Evolutionary conservation across 64 coral and sea anemone genomes (phyloP).

Genomic region (Trachythela sp.): DNA sequence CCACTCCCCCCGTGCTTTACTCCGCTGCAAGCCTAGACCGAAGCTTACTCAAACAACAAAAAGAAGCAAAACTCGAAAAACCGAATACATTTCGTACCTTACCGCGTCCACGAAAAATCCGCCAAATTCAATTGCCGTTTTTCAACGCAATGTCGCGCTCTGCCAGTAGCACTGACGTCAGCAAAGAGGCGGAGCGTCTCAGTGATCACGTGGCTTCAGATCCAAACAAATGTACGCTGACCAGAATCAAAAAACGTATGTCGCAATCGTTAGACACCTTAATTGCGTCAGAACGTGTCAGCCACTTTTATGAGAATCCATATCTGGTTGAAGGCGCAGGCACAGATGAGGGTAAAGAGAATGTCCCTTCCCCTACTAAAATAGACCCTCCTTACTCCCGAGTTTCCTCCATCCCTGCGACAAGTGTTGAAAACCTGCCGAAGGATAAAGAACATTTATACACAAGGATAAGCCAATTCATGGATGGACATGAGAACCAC

Average conservation of each 20-base stretch:
- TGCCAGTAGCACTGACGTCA: not conserved
- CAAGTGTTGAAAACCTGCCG: not conserved
- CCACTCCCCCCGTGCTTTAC: not conserved
- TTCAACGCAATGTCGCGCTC: not conserved
- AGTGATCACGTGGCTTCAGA: constrained; percentile 1
- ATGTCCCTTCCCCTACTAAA: not conserved
- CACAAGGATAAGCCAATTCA: not conserved
- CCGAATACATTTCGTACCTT: not conserved
- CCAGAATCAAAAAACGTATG: not conserved
- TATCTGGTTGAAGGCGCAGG: not conserved
- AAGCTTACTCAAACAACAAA: not conserved
- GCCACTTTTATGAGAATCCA: not conserved
- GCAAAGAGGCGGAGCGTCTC: not conserved
- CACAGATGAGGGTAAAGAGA: not conserved
- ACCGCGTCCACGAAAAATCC: not conserved
- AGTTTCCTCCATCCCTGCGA: not conserved
- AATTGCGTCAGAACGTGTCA: not conserved
- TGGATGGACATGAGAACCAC: not conserved
- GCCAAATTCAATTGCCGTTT: not conserved
- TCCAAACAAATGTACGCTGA: not conserved
- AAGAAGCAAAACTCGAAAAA: not conserved
- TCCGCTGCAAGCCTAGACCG: not conserved
- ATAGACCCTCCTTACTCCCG: not conserved
- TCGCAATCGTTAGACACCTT: constrained; percentile 5
- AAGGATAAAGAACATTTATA: constrained; percentile 4